Conservation (phyloP, 53 echinoderm and acorn worm species). For the Henricia sp. region DNA sequence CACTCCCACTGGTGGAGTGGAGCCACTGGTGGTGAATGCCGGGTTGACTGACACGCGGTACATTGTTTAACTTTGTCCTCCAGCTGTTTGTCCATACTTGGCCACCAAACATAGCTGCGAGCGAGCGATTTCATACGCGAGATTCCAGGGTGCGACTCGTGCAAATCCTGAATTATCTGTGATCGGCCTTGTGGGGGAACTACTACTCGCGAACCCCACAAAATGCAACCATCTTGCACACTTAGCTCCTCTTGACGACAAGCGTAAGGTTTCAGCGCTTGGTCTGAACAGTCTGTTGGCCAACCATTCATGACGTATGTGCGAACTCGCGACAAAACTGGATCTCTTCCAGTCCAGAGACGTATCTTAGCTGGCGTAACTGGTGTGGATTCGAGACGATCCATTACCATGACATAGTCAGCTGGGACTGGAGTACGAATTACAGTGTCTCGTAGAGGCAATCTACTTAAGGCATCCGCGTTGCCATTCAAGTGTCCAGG, state of each 20-base stretch:
- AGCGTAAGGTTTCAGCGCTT: conserved; percentile 25
- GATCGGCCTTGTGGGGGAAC: conserved; percentile 24
- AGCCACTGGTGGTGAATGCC: background rate
- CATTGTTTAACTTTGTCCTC: background rate
- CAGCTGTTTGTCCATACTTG: conserved; percentile 29
- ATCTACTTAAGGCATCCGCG: conserved; percentile 62
- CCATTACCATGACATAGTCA: too few relatives aligned
- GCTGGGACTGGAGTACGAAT: conserved; percentile 42
- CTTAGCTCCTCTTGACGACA: too few relatives aligned
- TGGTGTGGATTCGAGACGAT: conserved; percentile 50
- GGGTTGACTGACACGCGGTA: background rate
- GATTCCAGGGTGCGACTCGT: conserved; percentile 39
- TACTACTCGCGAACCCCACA: too few relatives aligned
- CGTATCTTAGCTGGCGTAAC: conserved; percentile 34
- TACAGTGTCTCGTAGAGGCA: conserved; percentile 28
- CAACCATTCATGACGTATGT: conserved; percentile 53
- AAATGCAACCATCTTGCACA: too few relatives aligned
- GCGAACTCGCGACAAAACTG: conserved; percentile 36
- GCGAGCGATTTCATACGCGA: conserved; percentile 6
- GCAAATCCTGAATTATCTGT: conserved; percentile 22
- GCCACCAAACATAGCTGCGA: conserved; percentile 27
- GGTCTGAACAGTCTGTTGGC: conserved; percentile 16
- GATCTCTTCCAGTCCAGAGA: conserved; percentile 49
- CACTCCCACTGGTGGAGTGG: background rate
- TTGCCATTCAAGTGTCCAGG: conserved; percentile 30